phyloP scores from a whole-genome alignment of 2,113 vertebrate genomes.

The Lipotes vexillifer region DNA sequence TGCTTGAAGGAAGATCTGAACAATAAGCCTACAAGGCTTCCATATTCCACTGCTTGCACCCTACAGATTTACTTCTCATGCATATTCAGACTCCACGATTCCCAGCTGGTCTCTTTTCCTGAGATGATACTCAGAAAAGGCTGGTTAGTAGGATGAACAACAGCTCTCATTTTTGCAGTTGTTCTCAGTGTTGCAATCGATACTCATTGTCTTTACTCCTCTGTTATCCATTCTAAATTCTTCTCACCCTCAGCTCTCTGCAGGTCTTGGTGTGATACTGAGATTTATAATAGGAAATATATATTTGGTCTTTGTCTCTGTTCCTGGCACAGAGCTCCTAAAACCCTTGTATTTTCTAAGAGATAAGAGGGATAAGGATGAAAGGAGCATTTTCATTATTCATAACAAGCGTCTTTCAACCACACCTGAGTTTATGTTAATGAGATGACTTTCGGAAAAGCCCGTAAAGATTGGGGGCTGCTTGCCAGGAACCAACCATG shows the following conservation, averaged over 20 bases:
- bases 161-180: neutral
- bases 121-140: neutral
- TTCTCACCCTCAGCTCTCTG: neutral
- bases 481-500: neutral
- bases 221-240: neutral
- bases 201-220: neutral
- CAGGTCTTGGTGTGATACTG: neutral
- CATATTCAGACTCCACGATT: neutral
- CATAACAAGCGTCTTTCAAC: neutral
- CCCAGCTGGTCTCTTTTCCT: neutral
- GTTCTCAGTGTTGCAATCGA: neutral
- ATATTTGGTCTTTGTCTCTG: neutral
- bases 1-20: neutral
- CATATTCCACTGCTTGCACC: neutral
- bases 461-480: neutral
- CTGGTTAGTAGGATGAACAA: neutral
- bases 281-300: neutral
- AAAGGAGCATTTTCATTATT: neutral
- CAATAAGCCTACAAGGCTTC: neutral
- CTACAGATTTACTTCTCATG: neutral
- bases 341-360: neutral
- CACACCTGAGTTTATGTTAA: neutral
- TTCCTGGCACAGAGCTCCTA: neutral
- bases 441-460: neutral
- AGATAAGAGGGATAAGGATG: neutral